Evolutionary conservation across 2,888 invertebrate species (phyloP).

Genomic region (Taphrorychus bicolor): DNA sequence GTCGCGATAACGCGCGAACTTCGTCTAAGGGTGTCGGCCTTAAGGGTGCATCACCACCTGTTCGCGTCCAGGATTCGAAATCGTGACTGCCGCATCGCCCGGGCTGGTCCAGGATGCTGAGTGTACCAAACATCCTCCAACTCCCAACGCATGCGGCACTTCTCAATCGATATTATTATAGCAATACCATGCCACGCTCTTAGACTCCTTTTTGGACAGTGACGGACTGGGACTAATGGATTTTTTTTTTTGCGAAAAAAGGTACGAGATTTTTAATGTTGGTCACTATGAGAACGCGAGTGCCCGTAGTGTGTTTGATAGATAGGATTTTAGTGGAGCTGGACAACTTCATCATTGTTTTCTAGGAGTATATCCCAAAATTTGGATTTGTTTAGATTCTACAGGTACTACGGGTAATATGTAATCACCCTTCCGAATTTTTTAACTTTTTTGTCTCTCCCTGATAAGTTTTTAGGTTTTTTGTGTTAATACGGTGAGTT

Average conservation of each 20-base stretch:
- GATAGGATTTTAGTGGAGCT: not conserved
- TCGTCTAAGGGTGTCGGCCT: slow-evolving; percentile 5
- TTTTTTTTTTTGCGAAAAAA: slow-evolving; percentile 1
- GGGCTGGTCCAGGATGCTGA: slow-evolving; percentile 60
- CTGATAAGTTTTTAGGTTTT: too few relatives aligned
- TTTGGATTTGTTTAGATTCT: too few relatives aligned
- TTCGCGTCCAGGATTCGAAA: slow-evolving; percentile 42
- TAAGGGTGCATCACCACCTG: slow-evolving; percentile 13
- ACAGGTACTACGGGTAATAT: too few relatives aligned
- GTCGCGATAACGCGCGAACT: slow-evolving; percentile 6
- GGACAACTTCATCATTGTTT: not conserved
- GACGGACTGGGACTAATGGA: slow-evolving; percentile 28
- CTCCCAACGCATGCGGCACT: slow-evolving; percentile 53
- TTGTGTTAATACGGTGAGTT: too few relatives aligned
- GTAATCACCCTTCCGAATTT: too few relatives aligned
- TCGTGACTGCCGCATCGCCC: slow-evolving; percentile 59
- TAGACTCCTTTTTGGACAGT: slow-evolving; percentile 27
- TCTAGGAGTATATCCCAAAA: too few relatives aligned
- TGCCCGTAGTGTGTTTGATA: not conserved
- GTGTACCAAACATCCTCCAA: slow-evolving; percentile 53
- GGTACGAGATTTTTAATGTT: not conserved
- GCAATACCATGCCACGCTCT: slow-evolving; percentile 9
- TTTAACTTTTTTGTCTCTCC: too few relatives aligned
- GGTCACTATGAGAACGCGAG: not conserved
- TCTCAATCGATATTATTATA: slow-evolving; percentile 55